Evolutionary conservation across 92 coral and sea anemone genomes (phyloP).

Genomic region (Plumapathes pennacea): DNA sequence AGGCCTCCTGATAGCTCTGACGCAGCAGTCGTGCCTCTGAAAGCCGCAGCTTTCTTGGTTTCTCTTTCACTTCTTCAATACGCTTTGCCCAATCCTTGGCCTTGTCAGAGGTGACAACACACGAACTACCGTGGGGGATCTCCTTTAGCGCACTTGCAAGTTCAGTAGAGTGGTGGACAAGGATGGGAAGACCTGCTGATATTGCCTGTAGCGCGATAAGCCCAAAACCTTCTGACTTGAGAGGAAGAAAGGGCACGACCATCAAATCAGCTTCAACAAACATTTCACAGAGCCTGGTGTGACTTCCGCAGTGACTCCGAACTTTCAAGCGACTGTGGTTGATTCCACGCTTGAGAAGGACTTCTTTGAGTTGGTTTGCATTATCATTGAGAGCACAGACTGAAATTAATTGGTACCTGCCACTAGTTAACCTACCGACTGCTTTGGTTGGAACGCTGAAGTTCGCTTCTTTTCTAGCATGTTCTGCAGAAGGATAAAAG

Average conservation of each 20-base stretch:
- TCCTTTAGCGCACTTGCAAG: slow-evolving; percentile 29
- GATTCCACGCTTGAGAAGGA: background rate
- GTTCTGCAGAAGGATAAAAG: no score
- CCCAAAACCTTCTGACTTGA: slow-evolving; percentile 33
- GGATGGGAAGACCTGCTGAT: slow-evolving; percentile 27
- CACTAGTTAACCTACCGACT: no score
- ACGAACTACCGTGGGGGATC: slow-evolving; percentile 1
- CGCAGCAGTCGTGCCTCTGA: slow-evolving; percentile 9
- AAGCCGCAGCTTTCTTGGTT: background rate
- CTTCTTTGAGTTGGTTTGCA: background rate
- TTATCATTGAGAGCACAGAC: background rate
- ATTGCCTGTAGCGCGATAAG: slow-evolving; percentile 16
- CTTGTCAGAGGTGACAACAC: slow-evolving; percentile 16
- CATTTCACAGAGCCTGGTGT: background rate
- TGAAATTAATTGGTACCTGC: no score
- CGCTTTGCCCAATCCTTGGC: slow-evolving; percentile 2
- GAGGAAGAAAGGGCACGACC: slow-evolving; percentile 24
- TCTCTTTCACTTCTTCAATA: background rate
- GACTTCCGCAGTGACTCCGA: background rate
- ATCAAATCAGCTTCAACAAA: slow-evolving; percentile 6
- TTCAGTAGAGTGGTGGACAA: slow-evolving; percentile 12
- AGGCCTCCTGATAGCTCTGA: slow-evolving; percentile 3
- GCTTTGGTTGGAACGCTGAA: no score
- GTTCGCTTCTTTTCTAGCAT: no score
- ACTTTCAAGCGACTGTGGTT: slow-evolving; percentile 1